phyloP scores from a whole-genome alignment of 2,888 invertebrate genomes.

The Oscheius sp. region DNA sequence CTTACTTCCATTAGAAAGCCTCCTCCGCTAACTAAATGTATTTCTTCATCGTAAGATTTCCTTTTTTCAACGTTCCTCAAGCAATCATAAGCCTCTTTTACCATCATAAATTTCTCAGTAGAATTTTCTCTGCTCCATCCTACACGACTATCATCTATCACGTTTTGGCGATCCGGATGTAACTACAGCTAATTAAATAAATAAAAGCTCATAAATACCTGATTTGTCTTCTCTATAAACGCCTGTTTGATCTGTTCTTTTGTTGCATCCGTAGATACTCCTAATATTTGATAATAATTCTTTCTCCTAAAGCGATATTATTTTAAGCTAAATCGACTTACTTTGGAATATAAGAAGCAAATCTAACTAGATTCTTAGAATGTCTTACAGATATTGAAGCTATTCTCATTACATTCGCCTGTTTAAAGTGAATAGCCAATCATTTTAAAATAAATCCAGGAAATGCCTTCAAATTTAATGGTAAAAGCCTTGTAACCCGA shows the following conservation, averaged over 20 bases:
- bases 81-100: slow-evolving; percentile 33
- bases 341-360: background rate
- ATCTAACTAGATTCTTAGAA: background rate
- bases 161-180: slow-evolving; percentile 19
- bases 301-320: slow-evolving; percentile 5
- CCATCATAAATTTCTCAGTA: slow-evolving; percentile 31
- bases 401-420: slow-evolving; percentile 2
- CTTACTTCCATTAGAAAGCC: slow-evolving; percentile 31
- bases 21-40: background rate
- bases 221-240: slow-evolving; percentile 62
- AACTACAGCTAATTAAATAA: slow-evolving; percentile 1
- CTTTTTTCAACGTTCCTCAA: slow-evolving; percentile 21
- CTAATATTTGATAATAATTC: slow-evolving; percentile 53
- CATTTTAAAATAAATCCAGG: background rate
- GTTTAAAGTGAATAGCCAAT: background rate
- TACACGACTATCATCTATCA: background rate
- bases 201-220: slow-evolving; percentile 33
- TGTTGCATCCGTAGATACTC: slow-evolving; percentile 50
- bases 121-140: slow-evolving; percentile 20
- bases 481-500: background rate
- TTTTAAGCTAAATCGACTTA: background rate
- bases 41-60: slow-evolving; percentile 20
- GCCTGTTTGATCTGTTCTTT: slow-evolving; percentile 60
- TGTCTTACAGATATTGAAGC: background rate
- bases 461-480: background rate